Percentiles rank a stretch among this genome's conserved stretches.
Conservation (phyloP, 2,113 vertebrate genomes). For the Boulengeromyrus knoepffleri region DNA sequence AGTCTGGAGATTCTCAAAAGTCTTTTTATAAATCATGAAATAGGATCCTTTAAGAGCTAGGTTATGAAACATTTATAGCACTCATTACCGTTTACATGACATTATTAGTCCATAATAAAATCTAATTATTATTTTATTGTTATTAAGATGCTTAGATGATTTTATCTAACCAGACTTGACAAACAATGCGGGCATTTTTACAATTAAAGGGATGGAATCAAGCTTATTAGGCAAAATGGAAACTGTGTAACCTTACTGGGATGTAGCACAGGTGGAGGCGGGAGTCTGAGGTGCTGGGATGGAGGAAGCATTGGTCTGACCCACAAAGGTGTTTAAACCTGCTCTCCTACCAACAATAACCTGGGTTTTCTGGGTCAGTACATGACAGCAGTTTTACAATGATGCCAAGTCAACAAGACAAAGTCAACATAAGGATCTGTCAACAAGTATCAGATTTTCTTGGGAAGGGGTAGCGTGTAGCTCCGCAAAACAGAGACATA, state of each 20-base stretch:
- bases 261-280: not conserved
- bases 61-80: not conserved
- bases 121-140: not conserved
- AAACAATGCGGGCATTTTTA: not conserved
- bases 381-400: not conserved
- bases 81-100: not conserved
- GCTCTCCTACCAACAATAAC: not conserved
- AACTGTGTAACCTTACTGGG: not conserved
- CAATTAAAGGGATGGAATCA: not conserved
- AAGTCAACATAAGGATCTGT: not conserved
- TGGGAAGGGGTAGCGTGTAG: not conserved
- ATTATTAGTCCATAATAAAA: not conserved
- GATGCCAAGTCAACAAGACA: not conserved
- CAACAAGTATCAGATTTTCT: not conserved
- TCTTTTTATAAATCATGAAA: conserved; percentile 4
- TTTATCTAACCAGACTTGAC: not conserved
- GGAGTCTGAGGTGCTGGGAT: not conserved
- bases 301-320: not conserved
- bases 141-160: not conserved
- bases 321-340: not conserved
- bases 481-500: not conserved
- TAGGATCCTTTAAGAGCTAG: not conserved
- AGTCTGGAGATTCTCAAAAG: not conserved
- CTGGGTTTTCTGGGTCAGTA: not conserved
- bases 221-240: not conserved